These are phyloP conservation scores for Stramonita haemastoma DNA, from an alignment of 2,888 invertebrate species.

Conservation along the genomic window DNA sequence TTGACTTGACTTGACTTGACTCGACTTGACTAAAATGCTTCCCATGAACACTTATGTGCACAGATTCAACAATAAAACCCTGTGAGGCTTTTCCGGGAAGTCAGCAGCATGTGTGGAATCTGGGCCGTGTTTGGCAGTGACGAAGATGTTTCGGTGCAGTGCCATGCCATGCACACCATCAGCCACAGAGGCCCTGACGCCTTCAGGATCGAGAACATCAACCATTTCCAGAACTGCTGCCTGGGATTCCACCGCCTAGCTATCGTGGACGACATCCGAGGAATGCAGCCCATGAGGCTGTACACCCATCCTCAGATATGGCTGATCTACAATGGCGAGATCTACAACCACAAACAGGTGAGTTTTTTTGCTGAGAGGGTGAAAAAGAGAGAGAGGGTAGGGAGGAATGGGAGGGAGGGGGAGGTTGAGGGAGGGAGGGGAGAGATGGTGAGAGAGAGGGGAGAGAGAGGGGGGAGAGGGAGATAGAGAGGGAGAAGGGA, in stretches of 20 bases:
- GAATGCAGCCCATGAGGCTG: constrained; percentile 77
- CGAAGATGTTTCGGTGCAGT: constrained; percentile 70
- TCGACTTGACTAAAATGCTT: too few relatives aligned
- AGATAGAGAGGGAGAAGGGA: too few relatives aligned
- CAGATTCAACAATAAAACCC: too few relatives aligned
- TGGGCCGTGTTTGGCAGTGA: constrained; percentile 78
- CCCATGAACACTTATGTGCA: too few relatives aligned
- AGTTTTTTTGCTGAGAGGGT: background rate
- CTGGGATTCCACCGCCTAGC: constrained; percentile 76
- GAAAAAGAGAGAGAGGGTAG: too few relatives aligned
- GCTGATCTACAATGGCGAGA: constrained; percentile 86
- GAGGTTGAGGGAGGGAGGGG: too few relatives aligned
- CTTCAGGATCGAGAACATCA: constrained; percentile 76
- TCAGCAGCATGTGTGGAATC: constrained; percentile 76
- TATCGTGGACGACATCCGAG: constrained; percentile 75
- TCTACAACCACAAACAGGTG: constrained; percentile 85
- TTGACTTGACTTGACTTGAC: too few relatives aligned
- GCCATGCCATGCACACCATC: constrained; percentile 72
- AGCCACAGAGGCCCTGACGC: constrained; percentile 77
- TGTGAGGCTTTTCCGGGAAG: too few relatives aligned
- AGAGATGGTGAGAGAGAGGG: too few relatives aligned
- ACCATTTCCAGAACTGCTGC: constrained; percentile 72
- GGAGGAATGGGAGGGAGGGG: too few relatives aligned
- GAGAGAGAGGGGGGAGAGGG: too few relatives aligned
- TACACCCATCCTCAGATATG: constrained; percentile 74